These are phyloP conservation scores for Ectropis crepuscularia DNA, from an alignment of 2,888 invertebrate genomes.

Conservation along the genomic window DNA sequence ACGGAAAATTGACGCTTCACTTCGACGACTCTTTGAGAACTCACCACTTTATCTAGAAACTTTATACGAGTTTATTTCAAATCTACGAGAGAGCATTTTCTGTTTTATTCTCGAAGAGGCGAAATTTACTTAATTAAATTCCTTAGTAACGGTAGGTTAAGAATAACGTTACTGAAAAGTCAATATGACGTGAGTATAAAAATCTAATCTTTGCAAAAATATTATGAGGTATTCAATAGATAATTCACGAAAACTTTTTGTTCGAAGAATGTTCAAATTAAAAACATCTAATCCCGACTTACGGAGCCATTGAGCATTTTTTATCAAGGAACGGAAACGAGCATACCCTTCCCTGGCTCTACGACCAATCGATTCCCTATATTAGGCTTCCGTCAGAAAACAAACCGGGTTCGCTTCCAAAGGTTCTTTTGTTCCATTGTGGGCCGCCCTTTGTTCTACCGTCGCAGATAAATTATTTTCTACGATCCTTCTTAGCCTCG, in stretches of 20 bases:
- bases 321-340: constrained; percentile 62
- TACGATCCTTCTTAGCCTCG: constrained; percentile 78
- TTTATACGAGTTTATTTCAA: constrained; percentile 49
- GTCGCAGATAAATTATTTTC: constrained; percentile 82
- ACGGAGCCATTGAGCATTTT: constrained; percentile 45
- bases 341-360: constrained; percentile 63
- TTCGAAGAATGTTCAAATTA: constrained; percentile 29
- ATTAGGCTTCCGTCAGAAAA: constrained; percentile 79
- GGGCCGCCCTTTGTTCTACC: constrained; percentile 78
- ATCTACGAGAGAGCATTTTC: neutral
- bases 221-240: constrained; percentile 3
- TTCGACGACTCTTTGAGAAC: constrained; percentile 49
- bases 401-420: constrained; percentile 71
- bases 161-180: constrained; percentile 5
- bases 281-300: constrained; percentile 31
- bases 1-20: constrained; percentile 68
- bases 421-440: constrained; percentile 80
- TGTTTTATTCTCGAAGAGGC: neutral
- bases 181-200: constrained; percentile 2
- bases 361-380: constrained; percentile 78
- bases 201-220: neutral
- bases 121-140: neutral
- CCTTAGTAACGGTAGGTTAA: neutral
- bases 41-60: constrained; percentile 53
- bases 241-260: constrained; percentile 9